phyloP scores from a whole-genome alignment of 2,888 invertebrate genomes.

The Microctonus brassicae region DNA sequence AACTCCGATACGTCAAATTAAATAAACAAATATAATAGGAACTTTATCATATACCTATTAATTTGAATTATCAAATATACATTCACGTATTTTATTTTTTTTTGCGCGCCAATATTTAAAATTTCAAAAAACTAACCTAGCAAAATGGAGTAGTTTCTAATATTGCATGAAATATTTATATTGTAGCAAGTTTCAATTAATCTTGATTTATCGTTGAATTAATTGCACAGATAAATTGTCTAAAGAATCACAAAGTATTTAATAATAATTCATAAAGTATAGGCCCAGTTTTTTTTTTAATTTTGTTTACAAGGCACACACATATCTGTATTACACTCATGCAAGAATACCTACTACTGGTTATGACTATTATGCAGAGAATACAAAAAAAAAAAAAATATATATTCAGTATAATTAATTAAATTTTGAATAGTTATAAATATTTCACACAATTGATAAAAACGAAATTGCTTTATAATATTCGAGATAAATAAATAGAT shows the following conservation, averaged over 20 bases:
- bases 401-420: slow-evolving; percentile 11
- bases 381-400: slow-evolving; percentile 24
- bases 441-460: slow-evolving; percentile 15
- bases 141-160: too few relatives aligned
- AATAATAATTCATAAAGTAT: slow-evolving; percentile 38
- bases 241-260: slow-evolving; percentile 56
- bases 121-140: too few relatives aligned
- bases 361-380: slow-evolving; percentile 16
- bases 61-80: too few relatives aligned
- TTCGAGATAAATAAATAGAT: not conserved
- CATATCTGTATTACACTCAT: slow-evolving; percentile 42
- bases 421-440: not conserved
- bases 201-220: slow-evolving; percentile 42
- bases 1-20: not conserved
- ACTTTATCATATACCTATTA: too few relatives aligned
- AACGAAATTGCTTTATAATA: not conserved
- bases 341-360: not conserved
- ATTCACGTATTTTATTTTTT: too few relatives aligned
- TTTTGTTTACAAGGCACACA: slow-evolving; percentile 52
- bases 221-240: slow-evolving; percentile 58
- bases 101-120: too few relatives aligned
- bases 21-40: too few relatives aligned
- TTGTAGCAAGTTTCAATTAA: not conserved
- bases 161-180: too few relatives aligned
- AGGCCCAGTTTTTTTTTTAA: slow-evolving; percentile 43